Conservation (phyloP, 1,140 invertebrate species). For the Hermetia illucens region DNA sequence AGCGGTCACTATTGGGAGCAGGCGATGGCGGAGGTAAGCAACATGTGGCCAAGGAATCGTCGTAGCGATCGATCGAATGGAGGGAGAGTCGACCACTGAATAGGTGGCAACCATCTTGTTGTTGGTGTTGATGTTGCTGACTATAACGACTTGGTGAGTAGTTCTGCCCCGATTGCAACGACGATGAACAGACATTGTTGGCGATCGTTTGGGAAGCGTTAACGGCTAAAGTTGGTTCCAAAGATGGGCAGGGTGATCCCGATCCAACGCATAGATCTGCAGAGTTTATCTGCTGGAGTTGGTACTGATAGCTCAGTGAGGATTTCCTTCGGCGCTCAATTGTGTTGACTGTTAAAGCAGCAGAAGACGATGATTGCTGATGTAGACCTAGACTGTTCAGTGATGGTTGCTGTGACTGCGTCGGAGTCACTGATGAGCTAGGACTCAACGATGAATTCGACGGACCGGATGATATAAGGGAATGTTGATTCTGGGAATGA, state of each 20-base stretch:
- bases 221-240: no score
- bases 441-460: neutral
- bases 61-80: slow-evolving; percentile 16
- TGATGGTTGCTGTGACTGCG: neutral
- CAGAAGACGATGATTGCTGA: neutral
- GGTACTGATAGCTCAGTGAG: neutral
- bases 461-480: neutral
- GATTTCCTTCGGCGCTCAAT: neutral
- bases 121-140: slow-evolving; percentile 7
- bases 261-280: neutral
- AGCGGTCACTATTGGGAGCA: slow-evolving; percentile 23
- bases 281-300: neutral
- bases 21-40: slow-evolving; percentile 24
- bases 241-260: no score
- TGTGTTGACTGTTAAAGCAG: neutral
- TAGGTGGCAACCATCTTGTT: slow-evolving; percentile 6
- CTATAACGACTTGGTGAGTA: slow-evolving; percentile 13
- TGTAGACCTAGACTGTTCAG: neutral
- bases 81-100: slow-evolving; percentile 14
- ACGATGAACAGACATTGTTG: no score
- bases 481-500: neutral
- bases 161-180: no score
- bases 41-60: slow-evolving; percentile 15
- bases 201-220: no score
- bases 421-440: neutral